Base-by-base conservation (phyloP, 1,140 invertebrate genomes). In the Tetramorium simillimum region DNA sequence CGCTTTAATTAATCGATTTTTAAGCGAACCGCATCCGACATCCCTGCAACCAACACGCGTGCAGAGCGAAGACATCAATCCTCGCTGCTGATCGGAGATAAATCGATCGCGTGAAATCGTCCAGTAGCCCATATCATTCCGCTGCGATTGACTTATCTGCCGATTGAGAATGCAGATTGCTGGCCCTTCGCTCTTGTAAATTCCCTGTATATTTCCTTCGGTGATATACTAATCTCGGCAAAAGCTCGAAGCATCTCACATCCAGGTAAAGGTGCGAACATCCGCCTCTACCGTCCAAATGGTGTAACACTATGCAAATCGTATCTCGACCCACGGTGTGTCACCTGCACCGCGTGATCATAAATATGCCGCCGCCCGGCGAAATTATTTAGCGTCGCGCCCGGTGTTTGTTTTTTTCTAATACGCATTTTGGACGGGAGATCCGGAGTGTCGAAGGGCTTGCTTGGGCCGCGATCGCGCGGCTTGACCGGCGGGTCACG, bases 261-360 rank as follows among this genome's bases (percentile, higher is more conserved):
- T 9, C 24, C 40, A 82, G 80, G 80, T 84, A 84, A 84, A 73
- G 69, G 69, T 60, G 53, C 80, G 78, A 43, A 53, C 21, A 2
- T 49, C 40, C 69, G 80, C 21, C 16, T 84, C 80, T 84, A 70
- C 69, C 69, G 80, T 84, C 69, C 80, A 37, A 24, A 43, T 21
- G n/a, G 24, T 72, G 18, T 58, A 70, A 53, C 14, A 3, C 18
- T 28, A 37, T 43, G 43, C 16, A 40, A 70, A 43, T 33, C 3
- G 24, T 43, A 62, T 21, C 7, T 16, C n/a, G 43, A 33, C n/a
- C 18, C 18, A 9, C 12, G 24, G 21, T n/a, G 9, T 33, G 18
- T 77, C 33, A 33, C 5, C 43, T 9, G 40, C 40, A n/a, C 14
- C 33, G n/a, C 10, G 9, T 24, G 16, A 43, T 70, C 63, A 81